Evolutionary conservation across 2,888 invertebrate genomes (phyloP).

Genomic region (Drosophila eohydei): DNA sequence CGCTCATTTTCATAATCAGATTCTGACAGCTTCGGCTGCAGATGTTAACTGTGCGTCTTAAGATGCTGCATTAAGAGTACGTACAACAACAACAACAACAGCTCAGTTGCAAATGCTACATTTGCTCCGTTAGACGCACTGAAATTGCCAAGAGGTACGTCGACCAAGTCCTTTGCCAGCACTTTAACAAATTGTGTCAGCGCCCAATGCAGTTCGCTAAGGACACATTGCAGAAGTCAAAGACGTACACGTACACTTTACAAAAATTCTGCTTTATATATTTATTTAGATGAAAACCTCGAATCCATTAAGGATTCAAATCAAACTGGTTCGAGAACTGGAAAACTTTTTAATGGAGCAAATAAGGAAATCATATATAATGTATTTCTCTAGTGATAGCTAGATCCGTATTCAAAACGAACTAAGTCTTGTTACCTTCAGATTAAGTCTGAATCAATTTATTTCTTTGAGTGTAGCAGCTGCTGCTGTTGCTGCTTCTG

Average conservation of each 20-base stretch:
- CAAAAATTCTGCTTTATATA: neutral
- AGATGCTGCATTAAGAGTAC: neutral
- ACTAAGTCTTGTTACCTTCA: too few relatives aligned
- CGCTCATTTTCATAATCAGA: constrained; percentile 37
- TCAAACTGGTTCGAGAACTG: too few relatives aligned
- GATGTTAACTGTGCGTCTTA: constrained; percentile 4
- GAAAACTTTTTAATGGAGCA: neutral
- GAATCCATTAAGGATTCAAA: too few relatives aligned
- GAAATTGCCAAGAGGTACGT: constrained; percentile 29
- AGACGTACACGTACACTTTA: constrained; percentile 1
- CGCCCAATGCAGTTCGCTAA: constrained; percentile 2
- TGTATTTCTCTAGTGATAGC: too few relatives aligned
- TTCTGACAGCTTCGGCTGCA: constrained; percentile 20
- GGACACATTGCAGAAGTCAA: neutral
- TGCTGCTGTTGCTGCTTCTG: constrained; percentile 23
- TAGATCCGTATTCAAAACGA: too few relatives aligned
- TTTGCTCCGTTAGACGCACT: constrained; percentile 25
- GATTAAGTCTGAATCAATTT: too few relatives aligned
- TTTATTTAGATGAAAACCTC: too few relatives aligned
- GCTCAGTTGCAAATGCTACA: constrained; percentile 24
- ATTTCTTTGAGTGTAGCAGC: constrained; percentile 12
- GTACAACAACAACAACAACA: neutral
- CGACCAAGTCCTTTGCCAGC: constrained; percentile 56
- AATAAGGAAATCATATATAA: too few relatives aligned
- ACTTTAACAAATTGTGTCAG: constrained; percentile 69